Evolutionary conservation across 2,113 vertebrate genomes (phyloP), one percentile per base, ranked within the genome.

Genomic region (Chloroceryle aenea): DNA sequence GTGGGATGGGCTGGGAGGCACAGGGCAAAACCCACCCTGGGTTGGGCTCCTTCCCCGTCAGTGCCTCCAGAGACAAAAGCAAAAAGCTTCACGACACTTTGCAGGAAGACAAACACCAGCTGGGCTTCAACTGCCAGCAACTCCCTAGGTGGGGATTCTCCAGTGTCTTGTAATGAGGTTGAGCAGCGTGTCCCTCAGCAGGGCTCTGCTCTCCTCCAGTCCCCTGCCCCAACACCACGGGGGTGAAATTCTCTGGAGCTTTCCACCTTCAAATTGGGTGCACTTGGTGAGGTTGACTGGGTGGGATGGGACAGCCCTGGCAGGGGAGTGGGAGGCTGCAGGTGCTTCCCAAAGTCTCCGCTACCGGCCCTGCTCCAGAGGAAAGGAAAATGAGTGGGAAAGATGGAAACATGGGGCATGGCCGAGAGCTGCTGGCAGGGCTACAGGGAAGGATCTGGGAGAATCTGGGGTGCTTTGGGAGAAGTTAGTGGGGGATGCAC

Each of bases 141-240:
- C 30, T 15, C 45, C 47, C 4, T 40, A 40, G 0, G 17, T 0
- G 48, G 53, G 63, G 67, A 69, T 74, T 91, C 83, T 78, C 76
- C 23, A 19, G 17, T 4, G 75, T 52, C 85, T 80, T 1, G 1
- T 11, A 40, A 4, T 0, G 16, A 0, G 6, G 13, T 3, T 34
- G 64, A 77, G 77, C 83, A 79, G 71, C 43, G 5, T 10, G 11
- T 10, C 43, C 32, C 45, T 23, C 29, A 32, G 40, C 6, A 1
- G 34, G 20, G 53, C 47, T 74, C 52, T 18, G n/a, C 50, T 69
- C 38, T 43, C 22, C 63, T 76, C 27, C 30, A 2, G 3, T 25
- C 21, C 23, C 30, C 50, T 19, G 6, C 21, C 22, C 61, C 45
- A 32, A 29, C 9, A 14, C 13, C 21, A 5, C 0, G 2, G 6